A percentile compares a stretch with the other conserved stretches of the same genome.
Conservation (phyloP, 2,113 vertebrate species). For the Phyllostomus discolor region DNA sequence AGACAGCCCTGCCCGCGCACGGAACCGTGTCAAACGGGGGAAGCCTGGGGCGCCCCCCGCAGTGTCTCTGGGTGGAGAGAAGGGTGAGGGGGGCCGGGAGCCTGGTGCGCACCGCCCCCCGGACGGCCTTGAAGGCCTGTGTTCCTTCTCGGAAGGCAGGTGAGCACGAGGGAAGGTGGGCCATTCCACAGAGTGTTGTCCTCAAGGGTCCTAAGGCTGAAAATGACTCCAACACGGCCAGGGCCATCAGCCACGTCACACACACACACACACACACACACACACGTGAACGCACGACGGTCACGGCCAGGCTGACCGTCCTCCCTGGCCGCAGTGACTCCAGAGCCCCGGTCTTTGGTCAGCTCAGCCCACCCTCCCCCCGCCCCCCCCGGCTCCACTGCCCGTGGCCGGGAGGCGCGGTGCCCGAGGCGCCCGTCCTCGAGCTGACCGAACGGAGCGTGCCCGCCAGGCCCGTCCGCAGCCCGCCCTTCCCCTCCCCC, state of each 20-base stretch:
- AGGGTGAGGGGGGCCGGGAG: not conserved
- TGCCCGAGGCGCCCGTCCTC: not conserved
- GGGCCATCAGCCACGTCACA: not conserved
- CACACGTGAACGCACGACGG: not conserved
- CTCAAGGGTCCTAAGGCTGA: not conserved
- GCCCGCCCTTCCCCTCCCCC: not conserved
- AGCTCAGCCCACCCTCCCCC: too few species aligned
- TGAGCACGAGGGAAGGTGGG: not conserved
- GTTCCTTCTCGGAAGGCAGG: not conserved
- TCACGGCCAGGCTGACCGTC: not conserved
- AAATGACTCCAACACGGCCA: not conserved
- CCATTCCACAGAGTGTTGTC: not conserved
- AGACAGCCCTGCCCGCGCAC: conserved; percentile 24
- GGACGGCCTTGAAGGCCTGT: not conserved
- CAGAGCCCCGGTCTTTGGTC: not conserved
- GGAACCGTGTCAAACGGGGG: not conserved
- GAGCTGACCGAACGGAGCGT: not conserved
- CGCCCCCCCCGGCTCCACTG: not conserved
- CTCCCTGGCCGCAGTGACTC: not conserved
- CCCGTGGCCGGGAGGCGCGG: not conserved
- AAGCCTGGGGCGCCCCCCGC: not conserved
- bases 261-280: not conserved
- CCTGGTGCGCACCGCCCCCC: not conserved
- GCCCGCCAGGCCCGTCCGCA: not conserved
- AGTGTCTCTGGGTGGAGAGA: not conserved